These are phyloP conservation scores for Malaclemys terrapin DNA, from an alignment of 2,113 vertebrate genomes.

Conservation along the genomic window DNA sequence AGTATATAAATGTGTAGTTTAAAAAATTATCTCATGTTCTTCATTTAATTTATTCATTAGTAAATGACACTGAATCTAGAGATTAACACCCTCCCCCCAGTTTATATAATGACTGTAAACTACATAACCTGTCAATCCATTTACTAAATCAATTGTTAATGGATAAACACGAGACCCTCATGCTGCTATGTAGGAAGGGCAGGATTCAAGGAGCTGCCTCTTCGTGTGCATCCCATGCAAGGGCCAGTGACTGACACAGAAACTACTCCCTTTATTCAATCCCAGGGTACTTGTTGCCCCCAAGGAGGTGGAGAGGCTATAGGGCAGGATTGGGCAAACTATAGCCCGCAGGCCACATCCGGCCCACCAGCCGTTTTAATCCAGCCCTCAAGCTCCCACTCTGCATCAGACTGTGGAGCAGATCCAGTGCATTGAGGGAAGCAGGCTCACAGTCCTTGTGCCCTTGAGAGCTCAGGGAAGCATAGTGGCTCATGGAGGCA, in stretches of 20 bases:
- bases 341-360: no score
- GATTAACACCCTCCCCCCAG: conserved; percentile 37
- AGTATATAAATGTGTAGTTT: neutral
- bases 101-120: conserved; percentile 17
- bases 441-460: neutral
- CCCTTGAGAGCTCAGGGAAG: neutral
- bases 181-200: neutral
- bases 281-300: neutral
- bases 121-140: conserved; percentile 35
- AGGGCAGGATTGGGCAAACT: neutral
- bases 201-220: neutral
- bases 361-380: no score
- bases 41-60: conserved; percentile 19
- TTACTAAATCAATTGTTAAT: conserved; percentile 36
- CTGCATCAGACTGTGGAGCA: neutral
- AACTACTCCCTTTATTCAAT: neutral
- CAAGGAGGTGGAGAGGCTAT: neutral
- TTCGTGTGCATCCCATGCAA: neutral
- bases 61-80: neutral
- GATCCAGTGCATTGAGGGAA: neutral
- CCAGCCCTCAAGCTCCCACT: neutral
- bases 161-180: conserved; percentile 9
- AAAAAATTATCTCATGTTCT: neutral
- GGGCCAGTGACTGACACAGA: neutral
- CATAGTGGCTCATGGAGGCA: neutral